Evolutionary conservation across 2,797 vertebrate species (phyloP).

Genomic region (Anguilla pacifica): DNA sequence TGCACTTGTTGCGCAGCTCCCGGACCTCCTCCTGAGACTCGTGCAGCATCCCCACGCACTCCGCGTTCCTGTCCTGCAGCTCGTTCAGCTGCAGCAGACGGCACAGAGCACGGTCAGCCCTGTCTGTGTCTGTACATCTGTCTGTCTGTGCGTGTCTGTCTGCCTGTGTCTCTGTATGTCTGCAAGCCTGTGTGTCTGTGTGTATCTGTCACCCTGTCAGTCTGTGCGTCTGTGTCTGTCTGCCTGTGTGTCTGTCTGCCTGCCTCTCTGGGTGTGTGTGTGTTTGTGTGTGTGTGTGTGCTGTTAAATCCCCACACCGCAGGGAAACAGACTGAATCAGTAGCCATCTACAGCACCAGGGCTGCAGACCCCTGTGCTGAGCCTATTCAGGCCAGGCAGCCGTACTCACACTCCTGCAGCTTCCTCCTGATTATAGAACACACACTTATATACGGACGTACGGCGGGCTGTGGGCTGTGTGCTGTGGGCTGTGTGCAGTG

Average conservation of each 20-base stretch:
- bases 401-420: too few relatives aligned
- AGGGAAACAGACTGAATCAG: too few relatives aligned
- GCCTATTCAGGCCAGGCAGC: too few relatives aligned
- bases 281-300: neutral
- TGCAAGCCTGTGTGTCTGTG: too few relatives aligned
- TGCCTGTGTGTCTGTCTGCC: neutral
- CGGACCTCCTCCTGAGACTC: slow-evolving; percentile 94
- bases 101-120: neutral
- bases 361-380: too few relatives aligned
- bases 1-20: slow-evolving; percentile 81
- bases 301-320: too few relatives aligned
- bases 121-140: neutral
- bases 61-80: slow-evolving; percentile 84
- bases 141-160: neutral
- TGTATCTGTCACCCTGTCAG: too few relatives aligned
- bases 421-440: too few relatives aligned
- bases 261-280: neutral
- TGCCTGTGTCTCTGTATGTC: too few relatives aligned
- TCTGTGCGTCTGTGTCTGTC: neutral
- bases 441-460: neutral
- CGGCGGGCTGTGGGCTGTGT: too few relatives aligned
- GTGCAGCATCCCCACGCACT: slow-evolving; percentile 93
- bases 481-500: too few relatives aligned
- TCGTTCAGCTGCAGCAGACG: slow-evolving; percentile 83
- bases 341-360: too few relatives aligned